Conservation (phyloP, 2,113 vertebrate species). For the Oreochromis niloticus region DNA sequence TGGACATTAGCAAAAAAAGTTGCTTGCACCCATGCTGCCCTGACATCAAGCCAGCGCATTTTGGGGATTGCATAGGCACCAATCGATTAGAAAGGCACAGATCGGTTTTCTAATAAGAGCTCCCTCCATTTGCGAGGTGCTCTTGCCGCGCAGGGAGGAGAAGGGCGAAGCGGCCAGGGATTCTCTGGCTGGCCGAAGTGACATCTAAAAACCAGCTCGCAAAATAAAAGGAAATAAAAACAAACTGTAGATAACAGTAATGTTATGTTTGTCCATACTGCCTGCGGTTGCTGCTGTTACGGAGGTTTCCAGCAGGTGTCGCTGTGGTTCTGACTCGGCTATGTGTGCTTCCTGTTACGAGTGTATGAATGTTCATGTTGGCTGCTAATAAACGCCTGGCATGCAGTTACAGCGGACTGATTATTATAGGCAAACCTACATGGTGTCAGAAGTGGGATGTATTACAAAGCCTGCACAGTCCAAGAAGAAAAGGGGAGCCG, state of each 20-base stretch:
- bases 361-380: too few relatives aligned
- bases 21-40: not conserved
- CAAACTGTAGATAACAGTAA: not conserved
- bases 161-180: not conserved
- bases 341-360: too few relatives aligned
- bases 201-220: not conserved
- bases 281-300: too few relatives aligned
- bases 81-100: not conserved
- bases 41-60: not conserved
- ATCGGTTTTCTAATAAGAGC: not conserved
- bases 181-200: not conserved
- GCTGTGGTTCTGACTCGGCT: too few relatives aligned
- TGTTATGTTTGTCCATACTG: too few relatives aligned
- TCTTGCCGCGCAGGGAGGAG: not conserved
- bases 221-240: not conserved
- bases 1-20: not conserved
- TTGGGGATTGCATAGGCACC: not conserved
- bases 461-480: too few relatives aligned
- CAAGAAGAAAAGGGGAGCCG: too few relatives aligned
- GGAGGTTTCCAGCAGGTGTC: too few relatives aligned
- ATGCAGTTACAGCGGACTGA: too few relatives aligned
- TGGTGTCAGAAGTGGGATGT: too few relatives aligned
- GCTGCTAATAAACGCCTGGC: too few relatives aligned
- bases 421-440: too few relatives aligned
- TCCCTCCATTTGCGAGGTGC: not conserved